A percentile compares a stretch with the other conserved stretches of the same genome.
Evolutionary conservation across 2,888 invertebrate genomes (phyloP).

Genomic region (Drosophila fulvimacula): DNA sequence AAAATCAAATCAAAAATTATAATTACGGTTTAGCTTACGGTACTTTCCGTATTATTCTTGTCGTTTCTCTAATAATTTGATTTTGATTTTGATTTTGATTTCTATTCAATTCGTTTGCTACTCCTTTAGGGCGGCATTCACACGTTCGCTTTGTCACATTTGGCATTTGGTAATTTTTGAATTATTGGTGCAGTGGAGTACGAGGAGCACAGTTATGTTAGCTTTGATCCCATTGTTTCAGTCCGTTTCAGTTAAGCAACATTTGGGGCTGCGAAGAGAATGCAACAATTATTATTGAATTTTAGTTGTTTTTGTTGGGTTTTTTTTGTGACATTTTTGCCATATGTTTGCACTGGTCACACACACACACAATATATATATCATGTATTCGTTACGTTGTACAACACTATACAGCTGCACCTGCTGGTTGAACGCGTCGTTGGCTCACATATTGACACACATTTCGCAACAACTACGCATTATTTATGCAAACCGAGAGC

Average conservation of each 20-base stretch:
- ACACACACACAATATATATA: constrained; percentile 30
- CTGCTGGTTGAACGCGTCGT: constrained; percentile 57
- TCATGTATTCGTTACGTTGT: constrained; percentile 41
- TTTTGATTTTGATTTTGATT: not conserved
- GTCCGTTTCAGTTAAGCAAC: constrained; percentile 17
- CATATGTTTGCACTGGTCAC: constrained; percentile 69
- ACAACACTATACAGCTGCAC: constrained; percentile 70
- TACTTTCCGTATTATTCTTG: not conserved
- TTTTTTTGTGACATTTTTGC: constrained; percentile 30
- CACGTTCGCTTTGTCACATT: constrained; percentile 61
- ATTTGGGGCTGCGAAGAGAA: constrained; percentile 55
- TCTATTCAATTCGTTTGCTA: constrained; percentile 25
- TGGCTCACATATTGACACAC: constrained; percentile 70
- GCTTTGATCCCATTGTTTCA: constrained; percentile 31
- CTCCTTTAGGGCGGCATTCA: constrained; percentile 61
- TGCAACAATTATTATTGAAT: constrained; percentile 46
- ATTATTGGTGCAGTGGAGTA: constrained; percentile 6
- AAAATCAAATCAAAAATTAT: constrained; percentile 21
- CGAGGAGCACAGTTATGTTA: constrained; percentile 10
- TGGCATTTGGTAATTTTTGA: constrained; percentile 53
- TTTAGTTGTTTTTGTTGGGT: not conserved
- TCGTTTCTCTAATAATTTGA: constrained; percentile 26
- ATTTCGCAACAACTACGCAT: constrained; percentile 63
- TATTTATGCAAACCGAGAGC: constrained; percentile 54
- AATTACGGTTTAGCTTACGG: not conserved